Conservation (phyloP, 1,140 invertebrate genomes). For the Luehdorfia chinensis region DNA sequence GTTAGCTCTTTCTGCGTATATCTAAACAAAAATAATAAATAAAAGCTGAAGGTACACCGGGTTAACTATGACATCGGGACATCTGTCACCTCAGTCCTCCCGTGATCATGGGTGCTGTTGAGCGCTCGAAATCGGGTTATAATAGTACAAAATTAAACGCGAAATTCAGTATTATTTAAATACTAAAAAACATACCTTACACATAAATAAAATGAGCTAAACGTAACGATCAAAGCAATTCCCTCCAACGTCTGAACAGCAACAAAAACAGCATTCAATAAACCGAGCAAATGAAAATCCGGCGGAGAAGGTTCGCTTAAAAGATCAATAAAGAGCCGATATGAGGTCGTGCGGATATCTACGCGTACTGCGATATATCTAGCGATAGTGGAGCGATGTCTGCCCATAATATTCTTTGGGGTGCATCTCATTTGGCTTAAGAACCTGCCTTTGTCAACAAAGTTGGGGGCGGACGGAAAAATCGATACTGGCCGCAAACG, state of each 20-base stretch:
- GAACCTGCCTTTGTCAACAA: slow-evolving; percentile 71
- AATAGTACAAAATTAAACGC: too few species aligned
- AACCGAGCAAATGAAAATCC: slow-evolving; percentile 19
- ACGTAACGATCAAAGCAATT: neutral
- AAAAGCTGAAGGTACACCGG: too few species aligned
- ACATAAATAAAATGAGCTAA: too few species aligned
- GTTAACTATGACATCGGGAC: too few species aligned
- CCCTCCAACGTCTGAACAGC: slow-evolving; percentile 7
- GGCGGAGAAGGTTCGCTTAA: slow-evolving; percentile 35
- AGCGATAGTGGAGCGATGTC: slow-evolving; percentile 71
- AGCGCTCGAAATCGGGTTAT: too few species aligned
- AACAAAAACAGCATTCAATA: slow-evolving; percentile 23
- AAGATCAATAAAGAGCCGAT: slow-evolving; percentile 68
- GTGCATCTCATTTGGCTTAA: slow-evolving; percentile 74
- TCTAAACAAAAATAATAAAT: too few species aligned
- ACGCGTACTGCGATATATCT: slow-evolving; percentile 53
- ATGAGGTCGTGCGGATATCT: slow-evolving; percentile 50
- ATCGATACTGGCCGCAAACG: slow-evolving; percentile 49
- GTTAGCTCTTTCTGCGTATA: too few species aligned
- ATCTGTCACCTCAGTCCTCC: too few species aligned
- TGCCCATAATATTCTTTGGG: slow-evolving; percentile 76
- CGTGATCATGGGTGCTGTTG: too few species aligned
- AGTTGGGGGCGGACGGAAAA: slow-evolving; percentile 53
- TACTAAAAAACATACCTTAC: too few species aligned
- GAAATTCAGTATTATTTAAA: too few species aligned